phyloP scores from a whole-genome alignment of 1,140 invertebrate genomes.

The Euura lappo region DNA sequence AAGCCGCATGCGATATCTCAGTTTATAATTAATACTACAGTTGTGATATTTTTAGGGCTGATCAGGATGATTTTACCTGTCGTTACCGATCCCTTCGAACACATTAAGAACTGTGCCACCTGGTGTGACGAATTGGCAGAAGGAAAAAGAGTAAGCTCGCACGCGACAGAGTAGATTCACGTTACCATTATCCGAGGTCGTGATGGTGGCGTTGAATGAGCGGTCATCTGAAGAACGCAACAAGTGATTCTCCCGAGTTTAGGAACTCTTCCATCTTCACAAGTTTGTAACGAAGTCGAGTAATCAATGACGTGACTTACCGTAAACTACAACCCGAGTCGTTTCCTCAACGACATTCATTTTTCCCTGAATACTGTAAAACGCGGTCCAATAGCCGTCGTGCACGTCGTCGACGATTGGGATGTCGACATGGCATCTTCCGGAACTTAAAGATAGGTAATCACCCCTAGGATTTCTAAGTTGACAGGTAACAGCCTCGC shows the following conservation, averaged over 20 bases:
- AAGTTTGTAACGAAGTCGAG: no score
- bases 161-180: conserved; percentile 39
- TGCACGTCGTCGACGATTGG: conserved; percentile 32
- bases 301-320: no score
- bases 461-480: conserved; percentile 24
- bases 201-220: conserved; percentile 22
- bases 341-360: no score
- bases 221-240: conserved; percentile 25
- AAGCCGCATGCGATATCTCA: no score
- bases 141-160: conserved; percentile 22
- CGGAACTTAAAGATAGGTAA: conserved; percentile 7
- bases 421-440: conserved; percentile 28
- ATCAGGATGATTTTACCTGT: conserved; percentile 26
- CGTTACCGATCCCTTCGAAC: conserved; percentile 33
- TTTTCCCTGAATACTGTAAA: conserved; percentile 21
- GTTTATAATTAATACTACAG: no score
- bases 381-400: conserved; percentile 35
- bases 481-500: conserved; percentile 27
- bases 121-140: conserved; percentile 37
- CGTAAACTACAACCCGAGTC: no score
- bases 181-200: conserved; percentile 9
- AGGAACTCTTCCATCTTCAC: conserved; percentile 20
- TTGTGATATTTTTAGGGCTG: not conserved
- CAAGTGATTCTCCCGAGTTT: not conserved
- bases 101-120: conserved; percentile 31